Evolutionary conservation across 2,888 invertebrate species (phyloP).

Genomic region (Tanytarsus gracilentus): DNA sequence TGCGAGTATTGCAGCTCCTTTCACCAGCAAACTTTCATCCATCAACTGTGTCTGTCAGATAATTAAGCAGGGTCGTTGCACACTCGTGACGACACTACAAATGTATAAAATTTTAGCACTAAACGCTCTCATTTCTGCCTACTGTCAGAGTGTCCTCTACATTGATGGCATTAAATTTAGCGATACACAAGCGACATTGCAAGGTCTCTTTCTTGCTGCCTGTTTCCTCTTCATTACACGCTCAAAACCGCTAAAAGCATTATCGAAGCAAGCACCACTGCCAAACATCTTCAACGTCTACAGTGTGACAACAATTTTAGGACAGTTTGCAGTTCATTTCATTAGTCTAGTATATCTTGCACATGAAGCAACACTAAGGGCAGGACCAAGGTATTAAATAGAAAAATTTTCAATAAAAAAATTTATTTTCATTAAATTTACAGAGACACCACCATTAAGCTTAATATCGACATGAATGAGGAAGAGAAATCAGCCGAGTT

Average conservation of each 20-base stretch:
- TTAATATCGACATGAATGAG: slow-evolving; percentile 50
- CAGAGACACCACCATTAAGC: slow-evolving; percentile 36
- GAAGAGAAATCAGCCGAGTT: slow-evolving; percentile 77
- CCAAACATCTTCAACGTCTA: slow-evolving; percentile 98
- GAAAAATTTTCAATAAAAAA: not conserved
- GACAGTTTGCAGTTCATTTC: slow-evolving; percentile 95
- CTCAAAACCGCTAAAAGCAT: slow-evolving; percentile 89
- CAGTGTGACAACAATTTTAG: slow-evolving; percentile 87
- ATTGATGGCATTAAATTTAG: slow-evolving; percentile 96
- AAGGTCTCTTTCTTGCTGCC: slow-evolving; percentile 88
- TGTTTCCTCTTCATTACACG: slow-evolving; percentile 98
- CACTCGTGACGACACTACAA: slow-evolving; percentile 95
- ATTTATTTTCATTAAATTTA: not conserved
- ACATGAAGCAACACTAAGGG: slow-evolving; percentile 61
- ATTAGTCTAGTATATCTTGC: slow-evolving; percentile 82
- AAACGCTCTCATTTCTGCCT: slow-evolving; percentile 94
- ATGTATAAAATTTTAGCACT: slow-evolving; percentile 99
- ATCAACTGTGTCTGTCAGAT: slow-evolving; percentile 97
- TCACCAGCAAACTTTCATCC: slow-evolving; percentile 94
- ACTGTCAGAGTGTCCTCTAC: slow-evolving; percentile 96
- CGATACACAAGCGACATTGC: slow-evolving; percentile 94
- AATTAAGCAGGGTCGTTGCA: slow-evolving; percentile 98
- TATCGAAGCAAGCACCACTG: slow-evolving; percentile 89
- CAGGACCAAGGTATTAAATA: slow-evolving; percentile 55
- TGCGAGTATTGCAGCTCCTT: slow-evolving; percentile 98